Conservation (phyloP, 2,113 vertebrate species). For the Cisticola juncidis region DNA sequence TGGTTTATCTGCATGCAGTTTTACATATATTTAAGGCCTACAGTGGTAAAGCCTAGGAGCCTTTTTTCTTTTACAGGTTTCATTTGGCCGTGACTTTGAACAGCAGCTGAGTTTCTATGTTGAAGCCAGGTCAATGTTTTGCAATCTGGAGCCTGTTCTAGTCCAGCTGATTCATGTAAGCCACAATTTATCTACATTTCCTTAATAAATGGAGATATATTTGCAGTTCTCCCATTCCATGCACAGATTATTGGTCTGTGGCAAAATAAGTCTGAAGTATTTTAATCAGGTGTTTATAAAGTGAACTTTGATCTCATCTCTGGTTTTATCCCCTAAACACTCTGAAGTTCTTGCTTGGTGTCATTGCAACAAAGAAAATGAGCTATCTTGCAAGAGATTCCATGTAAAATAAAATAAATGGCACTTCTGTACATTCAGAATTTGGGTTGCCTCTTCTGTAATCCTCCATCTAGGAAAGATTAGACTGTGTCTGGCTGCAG, state of each 20-base stretch:
- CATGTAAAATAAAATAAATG: neutral
- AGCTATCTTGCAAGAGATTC: neutral
- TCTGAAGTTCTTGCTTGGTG: neutral
- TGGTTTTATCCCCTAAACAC: neutral
- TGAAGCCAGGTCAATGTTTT: constrained; percentile 93
- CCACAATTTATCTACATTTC: neutral
- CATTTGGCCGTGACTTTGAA: constrained; percentile 96
- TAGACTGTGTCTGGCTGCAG: neutral
- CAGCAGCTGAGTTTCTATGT: constrained; percentile 98
- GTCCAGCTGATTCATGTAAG: constrained; percentile 95
- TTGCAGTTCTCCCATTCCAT: neutral
- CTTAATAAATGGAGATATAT: neutral
- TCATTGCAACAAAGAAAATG: neutral
- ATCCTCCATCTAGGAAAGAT: neutral
- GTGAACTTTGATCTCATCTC: neutral
- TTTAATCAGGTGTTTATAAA: neutral
- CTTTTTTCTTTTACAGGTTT: constrained; percentile 78
- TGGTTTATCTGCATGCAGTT: neutral
- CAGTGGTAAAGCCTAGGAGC: neutral
- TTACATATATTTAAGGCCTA: neutral
- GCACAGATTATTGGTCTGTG: neutral
- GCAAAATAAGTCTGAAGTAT: neutral
- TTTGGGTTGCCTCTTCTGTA: neutral
- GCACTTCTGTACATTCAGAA: neutral
- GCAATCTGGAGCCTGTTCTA: constrained; percentile 93